Evolutionary conservation across 1,140 invertebrate species (phyloP).

Genomic region (Bombus affinis): DNA sequence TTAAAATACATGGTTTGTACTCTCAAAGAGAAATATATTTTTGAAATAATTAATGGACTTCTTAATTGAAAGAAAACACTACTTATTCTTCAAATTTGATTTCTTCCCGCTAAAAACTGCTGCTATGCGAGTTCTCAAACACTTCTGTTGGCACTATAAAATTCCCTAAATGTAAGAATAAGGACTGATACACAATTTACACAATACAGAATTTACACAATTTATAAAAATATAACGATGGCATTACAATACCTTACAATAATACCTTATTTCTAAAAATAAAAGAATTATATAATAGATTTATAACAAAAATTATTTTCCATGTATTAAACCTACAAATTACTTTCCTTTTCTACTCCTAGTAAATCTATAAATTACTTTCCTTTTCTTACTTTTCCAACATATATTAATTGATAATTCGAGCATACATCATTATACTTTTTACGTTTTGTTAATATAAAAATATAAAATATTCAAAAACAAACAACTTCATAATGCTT

Average conservation of each 20-base stretch:
- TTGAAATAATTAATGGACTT: not conserved
- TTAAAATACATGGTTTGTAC: not conserved
- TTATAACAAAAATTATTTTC: not conserved
- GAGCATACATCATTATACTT: not conserved
- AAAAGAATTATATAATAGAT: not conserved
- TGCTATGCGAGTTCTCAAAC: too few species aligned
- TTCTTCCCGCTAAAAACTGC: not conserved
- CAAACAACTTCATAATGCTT: not conserved
- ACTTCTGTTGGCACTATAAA: not conserved
- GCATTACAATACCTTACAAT: too few species aligned
- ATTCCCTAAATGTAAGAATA: not conserved
- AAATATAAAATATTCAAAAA: not conserved
- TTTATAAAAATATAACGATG: not conserved
- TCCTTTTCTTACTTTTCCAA: not conserved
- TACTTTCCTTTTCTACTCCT: not conserved
- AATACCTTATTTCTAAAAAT: not conserved
- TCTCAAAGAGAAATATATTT: conserved; percentile 38
- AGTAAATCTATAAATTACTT: not conserved
- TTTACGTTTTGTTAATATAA: too few species aligned
- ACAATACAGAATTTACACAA: not conserved
- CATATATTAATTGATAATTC: not conserved
- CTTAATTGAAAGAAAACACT: not conserved
- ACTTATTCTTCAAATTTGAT: not conserved
- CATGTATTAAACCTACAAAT: not conserved
- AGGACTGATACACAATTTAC: not conserved